These are phyloP conservation scores for Nemotelus nigrinus DNA, from an alignment of 2,888 invertebrate genomes.

Conservation along the genomic window DNA sequence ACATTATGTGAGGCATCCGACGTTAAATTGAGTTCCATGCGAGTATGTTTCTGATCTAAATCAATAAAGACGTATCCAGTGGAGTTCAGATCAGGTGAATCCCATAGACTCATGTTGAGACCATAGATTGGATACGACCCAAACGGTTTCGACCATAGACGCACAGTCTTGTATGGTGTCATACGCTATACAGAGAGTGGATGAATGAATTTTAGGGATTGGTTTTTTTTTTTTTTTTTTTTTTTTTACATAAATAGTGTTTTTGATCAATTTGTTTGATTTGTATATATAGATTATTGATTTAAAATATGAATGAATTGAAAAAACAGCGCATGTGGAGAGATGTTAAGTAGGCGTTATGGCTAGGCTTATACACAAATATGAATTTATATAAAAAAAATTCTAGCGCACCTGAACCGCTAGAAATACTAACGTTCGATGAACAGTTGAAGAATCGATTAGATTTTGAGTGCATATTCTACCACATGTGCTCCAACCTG, in stretches of 20 bases:
- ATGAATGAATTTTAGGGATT: not conserved
- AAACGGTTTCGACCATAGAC: conserved; percentile 67
- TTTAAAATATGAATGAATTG: no score
- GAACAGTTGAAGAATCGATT: no score
- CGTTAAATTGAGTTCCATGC: conserved; percentile 76
- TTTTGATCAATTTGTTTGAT: not conserved
- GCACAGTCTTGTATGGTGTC: conserved; percentile 70
- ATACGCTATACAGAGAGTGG: conserved; percentile 64
- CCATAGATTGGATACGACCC: conserved; percentile 67
- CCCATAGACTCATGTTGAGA: conserved; percentile 69
- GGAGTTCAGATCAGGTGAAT: conserved; percentile 69
- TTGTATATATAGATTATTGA: no score
- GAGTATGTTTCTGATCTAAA: conserved; percentile 69
- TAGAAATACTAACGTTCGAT: no score
- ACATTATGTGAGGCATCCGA: conserved; percentile 74
- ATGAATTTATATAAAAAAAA: no score
- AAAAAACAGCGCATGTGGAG: no score
- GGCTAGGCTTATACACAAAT: no score
- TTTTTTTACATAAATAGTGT: not conserved
- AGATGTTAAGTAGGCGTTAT: no score
- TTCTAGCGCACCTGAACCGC: no score
- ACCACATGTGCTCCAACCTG: no score
- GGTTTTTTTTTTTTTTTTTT: not conserved
- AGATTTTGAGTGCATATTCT: no score
- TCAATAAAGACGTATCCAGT: conserved; percentile 71